phyloP scores from a whole-genome alignment of 2,113 vertebrate genomes.

The Myrmophylax atrothorax region DNA sequence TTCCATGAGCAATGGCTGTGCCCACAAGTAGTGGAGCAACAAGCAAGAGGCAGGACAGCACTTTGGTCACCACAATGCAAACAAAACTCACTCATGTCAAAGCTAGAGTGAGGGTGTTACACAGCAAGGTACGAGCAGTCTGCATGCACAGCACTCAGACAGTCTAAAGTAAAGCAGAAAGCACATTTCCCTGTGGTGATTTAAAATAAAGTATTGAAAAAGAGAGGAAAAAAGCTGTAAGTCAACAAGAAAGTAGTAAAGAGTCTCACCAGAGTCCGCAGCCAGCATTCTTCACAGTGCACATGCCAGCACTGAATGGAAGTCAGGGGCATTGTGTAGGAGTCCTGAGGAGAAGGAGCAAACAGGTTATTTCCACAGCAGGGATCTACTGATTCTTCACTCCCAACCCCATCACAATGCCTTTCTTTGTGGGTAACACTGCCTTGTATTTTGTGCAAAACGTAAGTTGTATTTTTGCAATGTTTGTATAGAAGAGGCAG shows the following conservation, averaged over 20 bases:
- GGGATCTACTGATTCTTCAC: not conserved
- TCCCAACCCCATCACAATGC: not conserved
- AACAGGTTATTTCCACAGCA: conserved; percentile 20
- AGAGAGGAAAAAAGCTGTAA: not conserved
- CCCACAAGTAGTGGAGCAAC: not conserved
- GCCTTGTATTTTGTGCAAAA: not conserved
- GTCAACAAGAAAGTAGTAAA: conserved; percentile 18
- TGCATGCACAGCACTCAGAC: not conserved
- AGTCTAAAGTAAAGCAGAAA: not conserved
- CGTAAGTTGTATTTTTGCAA: not conserved
- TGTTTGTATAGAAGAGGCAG: not conserved
- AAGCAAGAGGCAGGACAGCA: not conserved
- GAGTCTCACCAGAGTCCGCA: conserved; percentile 94
- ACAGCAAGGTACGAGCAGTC: not conserved
- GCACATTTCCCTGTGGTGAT: not conserved
- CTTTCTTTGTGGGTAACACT: not conserved
- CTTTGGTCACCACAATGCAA: not conserved
- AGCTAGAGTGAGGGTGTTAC: not conserved
- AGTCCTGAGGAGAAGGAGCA: conserved; percentile 82
- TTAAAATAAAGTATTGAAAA: not conserved
- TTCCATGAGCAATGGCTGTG: not conserved
- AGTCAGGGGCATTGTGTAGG: conserved; percentile 96
- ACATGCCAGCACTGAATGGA: conserved; percentile 99
- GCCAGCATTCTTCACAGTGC: conserved; percentile 99
- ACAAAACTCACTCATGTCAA: not conserved